phyloP scores from a whole-genome alignment of 2,113 vertebrate species.

The Scomber colias region DNA sequence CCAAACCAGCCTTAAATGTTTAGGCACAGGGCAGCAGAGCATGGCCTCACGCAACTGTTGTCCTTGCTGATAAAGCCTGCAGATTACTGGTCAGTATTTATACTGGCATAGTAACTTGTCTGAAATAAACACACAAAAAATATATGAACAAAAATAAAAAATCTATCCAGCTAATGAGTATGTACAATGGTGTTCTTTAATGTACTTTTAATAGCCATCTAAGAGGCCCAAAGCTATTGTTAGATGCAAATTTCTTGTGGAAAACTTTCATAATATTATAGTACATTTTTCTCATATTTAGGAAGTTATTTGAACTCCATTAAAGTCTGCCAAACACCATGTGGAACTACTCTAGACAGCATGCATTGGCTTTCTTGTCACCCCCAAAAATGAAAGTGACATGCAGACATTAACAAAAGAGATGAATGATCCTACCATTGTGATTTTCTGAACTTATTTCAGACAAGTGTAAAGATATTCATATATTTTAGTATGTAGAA shows the following conservation, averaged over 20 bases:
- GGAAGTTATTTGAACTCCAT: background rate
- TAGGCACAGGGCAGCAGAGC: slow-evolving; percentile 59
- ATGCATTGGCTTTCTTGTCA: background rate
- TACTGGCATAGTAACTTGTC: slow-evolving; percentile 30
- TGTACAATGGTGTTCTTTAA: too few relatives aligned
- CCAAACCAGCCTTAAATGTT: slow-evolving; percentile 45
- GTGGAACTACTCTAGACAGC: background rate
- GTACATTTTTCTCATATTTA: background rate
- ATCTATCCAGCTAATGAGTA: too few relatives aligned
- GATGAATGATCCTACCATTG: too few relatives aligned
- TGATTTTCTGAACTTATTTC: background rate
- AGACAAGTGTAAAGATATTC: background rate
- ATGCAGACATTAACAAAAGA: too few relatives aligned
- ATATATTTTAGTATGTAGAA: background rate
- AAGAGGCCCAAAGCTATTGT: background rate
- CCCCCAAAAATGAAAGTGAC: background rate
- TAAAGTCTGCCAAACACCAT: background rate
- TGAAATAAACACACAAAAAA: slow-evolving; percentile 1
- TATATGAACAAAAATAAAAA: too few relatives aligned
- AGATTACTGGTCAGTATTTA: slow-evolving; percentile 43
- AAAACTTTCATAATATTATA: background rate
- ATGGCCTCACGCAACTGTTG: slow-evolving; percentile 60
- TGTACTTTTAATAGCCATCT: too few relatives aligned
- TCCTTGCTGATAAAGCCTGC: slow-evolving; percentile 38
- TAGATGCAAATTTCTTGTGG: background rate